phyloP scores from a whole-genome alignment of 1,140 invertebrate species.

The Papilio xuthus region DNA sequence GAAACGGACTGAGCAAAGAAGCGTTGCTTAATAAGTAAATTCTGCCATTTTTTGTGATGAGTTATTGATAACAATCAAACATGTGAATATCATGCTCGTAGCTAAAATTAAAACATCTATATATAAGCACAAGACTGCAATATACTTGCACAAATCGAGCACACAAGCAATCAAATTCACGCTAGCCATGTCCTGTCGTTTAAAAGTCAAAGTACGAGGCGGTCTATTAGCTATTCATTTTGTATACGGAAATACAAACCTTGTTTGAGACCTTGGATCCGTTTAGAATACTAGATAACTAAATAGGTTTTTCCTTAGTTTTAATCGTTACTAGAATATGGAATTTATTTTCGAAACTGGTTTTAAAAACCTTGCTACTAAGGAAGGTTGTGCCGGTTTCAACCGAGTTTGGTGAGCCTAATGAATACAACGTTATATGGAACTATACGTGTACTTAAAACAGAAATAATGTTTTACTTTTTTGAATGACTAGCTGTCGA shows the following conservation, averaged over 20 bases:
- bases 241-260: slow-evolving; percentile 45
- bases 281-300: slow-evolving; percentile 54
- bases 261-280: slow-evolving; percentile 46
- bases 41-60: background rate
- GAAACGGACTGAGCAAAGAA: background rate
- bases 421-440: background rate
- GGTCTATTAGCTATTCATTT: slow-evolving; percentile 43
- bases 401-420: background rate
- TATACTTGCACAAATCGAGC: no score
- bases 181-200: background rate
- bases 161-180: no score
- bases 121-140: no score
- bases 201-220: background rate
- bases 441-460: background rate
- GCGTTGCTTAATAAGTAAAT: background rate
- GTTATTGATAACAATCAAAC: no score
- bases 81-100: no score
- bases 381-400: background rate
- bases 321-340: slow-evolving; percentile 44
- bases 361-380: slow-evolving; percentile 30
- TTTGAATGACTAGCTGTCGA: no score
- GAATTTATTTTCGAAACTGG: slow-evolving; percentile 45
- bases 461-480: background rate
- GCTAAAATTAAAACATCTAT: no score
- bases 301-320: slow-evolving; percentile 49